These are phyloP conservation scores for Reticulitermes speratus DNA, from an alignment of 1,140 invertebrate species.

Conservation along the genomic window DNA sequence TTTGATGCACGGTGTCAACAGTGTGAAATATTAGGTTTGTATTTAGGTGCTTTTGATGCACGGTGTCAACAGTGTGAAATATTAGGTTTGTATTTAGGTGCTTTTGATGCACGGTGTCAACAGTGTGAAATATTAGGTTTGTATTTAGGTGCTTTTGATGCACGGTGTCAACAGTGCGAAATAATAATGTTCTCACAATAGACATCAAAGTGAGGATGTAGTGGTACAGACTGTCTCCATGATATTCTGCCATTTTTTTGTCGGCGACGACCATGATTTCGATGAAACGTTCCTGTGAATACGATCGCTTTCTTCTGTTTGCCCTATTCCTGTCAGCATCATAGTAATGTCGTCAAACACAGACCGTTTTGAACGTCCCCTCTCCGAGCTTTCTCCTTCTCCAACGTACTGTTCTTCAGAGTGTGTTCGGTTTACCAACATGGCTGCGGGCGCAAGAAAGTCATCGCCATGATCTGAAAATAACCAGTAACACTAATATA, in stretches of 20 bases:
- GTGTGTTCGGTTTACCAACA: background rate
- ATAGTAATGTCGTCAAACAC: background rate
- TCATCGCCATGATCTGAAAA: background rate
- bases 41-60: too few species aligned
- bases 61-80: too few species aligned
- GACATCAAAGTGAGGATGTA: constrained; percentile 78
- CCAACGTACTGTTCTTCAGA: background rate
- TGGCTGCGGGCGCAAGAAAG: background rate
- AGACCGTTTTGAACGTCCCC: background rate
- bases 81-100: too few species aligned
- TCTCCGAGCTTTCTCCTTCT: background rate
- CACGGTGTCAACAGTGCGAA: too few species aligned
- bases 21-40: too few species aligned
- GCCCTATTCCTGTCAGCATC: background rate
- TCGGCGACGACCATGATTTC: constrained; percentile 82
- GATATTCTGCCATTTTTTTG: constrained; percentile 72
- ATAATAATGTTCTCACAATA: background rate
- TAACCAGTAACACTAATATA: background rate
- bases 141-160: too few species aligned
- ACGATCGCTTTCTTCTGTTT: background rate
- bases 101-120: too few species aligned
- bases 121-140: too few species aligned
- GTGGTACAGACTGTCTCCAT: constrained; percentile 58
- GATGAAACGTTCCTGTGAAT: constrained; percentile 63
- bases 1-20: too few species aligned